These are phyloP conservation scores for Xyrauchen texanus DNA, from an alignment of 2,113 vertebrate species.

Conservation along the genomic window DNA sequence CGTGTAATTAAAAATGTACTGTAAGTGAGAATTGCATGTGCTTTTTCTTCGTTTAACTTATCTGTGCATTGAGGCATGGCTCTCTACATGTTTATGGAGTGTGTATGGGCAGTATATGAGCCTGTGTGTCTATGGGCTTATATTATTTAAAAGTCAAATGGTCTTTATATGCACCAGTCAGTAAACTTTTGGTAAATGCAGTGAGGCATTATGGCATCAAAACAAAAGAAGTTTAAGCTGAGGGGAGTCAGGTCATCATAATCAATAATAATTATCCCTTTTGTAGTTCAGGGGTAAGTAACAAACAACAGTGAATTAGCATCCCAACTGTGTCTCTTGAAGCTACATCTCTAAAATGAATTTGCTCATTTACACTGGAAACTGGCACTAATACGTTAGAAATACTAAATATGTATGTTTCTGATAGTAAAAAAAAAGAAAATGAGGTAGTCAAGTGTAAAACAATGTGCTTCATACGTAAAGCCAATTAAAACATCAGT, in stretches of 20 bases:
- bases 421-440: too few species aligned
- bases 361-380: neutral
- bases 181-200: constrained; percentile 32
- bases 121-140: constrained; percentile 21
- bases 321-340: constrained; percentile 15
- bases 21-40: neutral
- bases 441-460: neutral
- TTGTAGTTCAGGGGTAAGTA: constrained; percentile 51
- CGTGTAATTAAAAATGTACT: constrained; percentile 13
- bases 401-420: too few species aligned
- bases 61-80: neutral
- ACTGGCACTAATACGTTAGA: neutral
- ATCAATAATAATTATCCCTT: constrained; percentile 57
- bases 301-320: constrained; percentile 49
- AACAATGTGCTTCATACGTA: neutral
- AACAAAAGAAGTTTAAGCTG: constrained; percentile 19
- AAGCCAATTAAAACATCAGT: constrained; percentile 1
- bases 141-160: neutral
- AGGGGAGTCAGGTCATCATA: constrained; percentile 15
- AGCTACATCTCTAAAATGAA: neutral
- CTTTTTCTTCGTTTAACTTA: too few species aligned
- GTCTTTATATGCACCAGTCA: neutral
- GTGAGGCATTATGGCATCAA: constrained; percentile 28
- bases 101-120: neutral
- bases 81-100: neutral